Conservation (phyloP, 2,113 vertebrate genomes). For the Cheilinus undulatus region DNA sequence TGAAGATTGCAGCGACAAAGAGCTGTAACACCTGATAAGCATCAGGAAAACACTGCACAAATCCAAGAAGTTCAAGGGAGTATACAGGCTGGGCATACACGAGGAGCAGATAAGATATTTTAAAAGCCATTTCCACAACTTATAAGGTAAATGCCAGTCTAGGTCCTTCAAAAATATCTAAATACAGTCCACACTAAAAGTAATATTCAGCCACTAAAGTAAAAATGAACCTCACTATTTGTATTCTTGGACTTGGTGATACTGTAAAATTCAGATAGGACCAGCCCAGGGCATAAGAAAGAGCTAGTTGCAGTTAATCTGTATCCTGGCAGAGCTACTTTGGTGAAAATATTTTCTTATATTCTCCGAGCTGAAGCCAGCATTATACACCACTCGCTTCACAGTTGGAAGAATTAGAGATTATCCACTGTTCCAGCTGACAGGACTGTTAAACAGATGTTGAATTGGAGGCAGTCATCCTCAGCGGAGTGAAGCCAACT, state of each 20-base stretch:
- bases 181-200: slow-evolving; percentile 18
- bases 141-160: slow-evolving; percentile 9
- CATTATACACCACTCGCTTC: slow-evolving; percentile 58
- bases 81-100: slow-evolving; percentile 47
- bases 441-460: slow-evolving; percentile 77
- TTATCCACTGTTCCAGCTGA: slow-evolving; percentile 70
- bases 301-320: slow-evolving; percentile 39
- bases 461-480: slow-evolving; percentile 67
- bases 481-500: slow-evolving; percentile 52
- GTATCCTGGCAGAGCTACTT: slow-evolving; percentile 39
- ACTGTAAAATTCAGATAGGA: slow-evolving; percentile 35
- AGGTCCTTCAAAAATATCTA: not conserved
- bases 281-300: slow-evolving; percentile 23
- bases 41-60: slow-evolving; percentile 66
- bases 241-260: slow-evolving; percentile 16
- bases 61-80: slow-evolving; percentile 16
- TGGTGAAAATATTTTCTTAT: slow-evolving; percentile 33
- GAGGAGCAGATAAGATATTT: slow-evolving; percentile 30
- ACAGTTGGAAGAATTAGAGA: slow-evolving; percentile 68
- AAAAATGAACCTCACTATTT: slow-evolving; percentile 18
- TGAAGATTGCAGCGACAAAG: slow-evolving; percentile 73
- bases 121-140: slow-evolving; percentile 35
- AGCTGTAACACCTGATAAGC: slow-evolving; percentile 72
- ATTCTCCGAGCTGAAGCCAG: slow-evolving; percentile 37
- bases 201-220: slow-evolving; percentile 14